These are phyloP conservation scores for Florisuga fusca DNA, from an alignment of 2,797 vertebrate species.

Conservation along the genomic window DNA sequence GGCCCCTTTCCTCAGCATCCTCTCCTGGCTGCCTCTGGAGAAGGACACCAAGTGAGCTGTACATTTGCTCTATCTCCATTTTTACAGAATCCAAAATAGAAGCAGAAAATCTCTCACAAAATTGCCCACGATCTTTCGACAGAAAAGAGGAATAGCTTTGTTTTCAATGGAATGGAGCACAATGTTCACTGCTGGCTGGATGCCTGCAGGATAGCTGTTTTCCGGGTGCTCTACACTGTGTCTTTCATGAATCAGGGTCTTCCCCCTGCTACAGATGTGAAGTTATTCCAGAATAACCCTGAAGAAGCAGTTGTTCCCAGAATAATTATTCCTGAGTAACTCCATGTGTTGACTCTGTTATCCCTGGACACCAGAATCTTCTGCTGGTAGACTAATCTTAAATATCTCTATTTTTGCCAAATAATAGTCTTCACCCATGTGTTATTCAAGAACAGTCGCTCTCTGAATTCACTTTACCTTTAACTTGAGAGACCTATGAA, in stretches of 20 bases:
- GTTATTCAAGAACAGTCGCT: background rate
- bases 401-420: background rate
- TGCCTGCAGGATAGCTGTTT: background rate
- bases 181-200: background rate
- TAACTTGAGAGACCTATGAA: background rate
- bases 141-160: background rate
- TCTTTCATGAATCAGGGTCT: background rate
- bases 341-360: background rate
- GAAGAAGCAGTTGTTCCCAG: conserved; percentile 10
- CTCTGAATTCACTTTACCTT: background rate
- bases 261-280: background rate
- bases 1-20: fast-evolving
- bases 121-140: background rate
- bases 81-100: background rate
- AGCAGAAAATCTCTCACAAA: background rate
- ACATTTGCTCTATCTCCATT: background rate
- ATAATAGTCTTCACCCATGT: background rate
- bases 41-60: background rate
- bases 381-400: background rate
- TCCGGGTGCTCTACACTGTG: background rate
- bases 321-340: background rate
- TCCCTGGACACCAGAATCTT: background rate
- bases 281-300: background rate
- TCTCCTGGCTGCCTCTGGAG: background rate
- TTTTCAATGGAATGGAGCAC: background rate